Conservation (phyloP, 1,140 invertebrate species). For the Adoxophyes honmai region DNA sequence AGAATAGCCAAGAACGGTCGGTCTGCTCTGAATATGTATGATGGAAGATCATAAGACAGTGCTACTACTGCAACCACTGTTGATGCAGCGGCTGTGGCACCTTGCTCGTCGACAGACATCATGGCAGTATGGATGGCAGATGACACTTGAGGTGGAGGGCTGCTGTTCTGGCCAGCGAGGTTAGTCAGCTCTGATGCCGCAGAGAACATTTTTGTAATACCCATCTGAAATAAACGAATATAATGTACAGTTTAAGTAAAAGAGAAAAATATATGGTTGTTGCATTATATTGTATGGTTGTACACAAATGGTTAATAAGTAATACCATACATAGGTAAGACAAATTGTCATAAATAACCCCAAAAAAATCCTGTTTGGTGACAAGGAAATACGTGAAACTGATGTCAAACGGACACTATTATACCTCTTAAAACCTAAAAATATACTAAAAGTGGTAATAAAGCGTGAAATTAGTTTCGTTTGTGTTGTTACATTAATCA, state of each 20-base stretch:
- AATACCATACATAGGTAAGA: too few species aligned
- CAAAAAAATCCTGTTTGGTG: too few species aligned
- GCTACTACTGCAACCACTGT: constrained; percentile 80
- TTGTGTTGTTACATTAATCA: too few species aligned
- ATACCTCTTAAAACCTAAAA: too few species aligned
- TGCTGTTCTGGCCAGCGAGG: constrained; percentile 47
- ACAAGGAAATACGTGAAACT: too few species aligned
- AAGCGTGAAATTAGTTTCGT: too few species aligned
- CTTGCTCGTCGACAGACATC: constrained; percentile 85
- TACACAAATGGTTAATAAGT: too few species aligned
- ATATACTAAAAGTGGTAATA: too few species aligned
- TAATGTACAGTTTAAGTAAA: constrained; percentile 1
- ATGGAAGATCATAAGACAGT: constrained; percentile 76
- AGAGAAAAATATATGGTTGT: not conserved
- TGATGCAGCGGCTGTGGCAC: constrained; percentile 82
- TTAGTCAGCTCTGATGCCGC: constrained; percentile 76
- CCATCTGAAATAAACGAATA: constrained; percentile 75
- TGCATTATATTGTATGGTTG: too few species aligned
- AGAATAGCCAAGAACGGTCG: constrained; percentile 81
- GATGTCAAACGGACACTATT: too few species aligned
- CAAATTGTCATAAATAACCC: too few species aligned
- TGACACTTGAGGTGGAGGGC: constrained; percentile 70
- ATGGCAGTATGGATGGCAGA: constrained; percentile 83
- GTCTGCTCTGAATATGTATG: constrained; percentile 76
- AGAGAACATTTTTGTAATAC: constrained; percentile 80